Evolutionary conservation across 1,140 invertebrate species (phyloP), one percentile per base, ranked within the genome.

Genomic region (Aphelenchoides fujianensis): DNA sequence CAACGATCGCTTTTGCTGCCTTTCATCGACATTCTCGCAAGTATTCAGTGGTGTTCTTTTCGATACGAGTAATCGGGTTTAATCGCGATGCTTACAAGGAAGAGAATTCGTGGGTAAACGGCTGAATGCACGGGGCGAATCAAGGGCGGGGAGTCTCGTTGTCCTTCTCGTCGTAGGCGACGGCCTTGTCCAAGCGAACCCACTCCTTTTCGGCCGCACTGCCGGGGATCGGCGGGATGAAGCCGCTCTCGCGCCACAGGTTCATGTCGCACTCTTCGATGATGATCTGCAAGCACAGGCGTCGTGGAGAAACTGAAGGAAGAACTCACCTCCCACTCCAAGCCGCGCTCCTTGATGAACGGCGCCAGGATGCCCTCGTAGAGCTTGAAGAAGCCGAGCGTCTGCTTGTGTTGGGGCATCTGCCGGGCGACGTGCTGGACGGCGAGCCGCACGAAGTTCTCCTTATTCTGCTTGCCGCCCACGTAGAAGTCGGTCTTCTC

Each of bases 201-300:
- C 68, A 69, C 63, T 69, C 63, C 64, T 68, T 71, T 35, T 69
- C 68, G 16, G n/a, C 68, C 2, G 16, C 2, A 28, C 28, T 27
- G n/a, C 68, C 63, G 3, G 3, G 19, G 3, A 27, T 48, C n/a
- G 68, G 61, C 32, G 61, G 68, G 2, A 69, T 19, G 3, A 69
- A 3, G 16, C 68, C 68, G 3, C 32, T 69, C n/a, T 70, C 69
- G 2, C 68, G 68, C 68, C 68, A 69, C 68, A 69, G 71, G 32
- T 69, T 32, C n/a, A 27, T 61, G 30, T 69, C 68, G n/a, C 19
- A 30, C 12, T 35, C 64, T 28, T 69, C 68, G 3, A 69, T 34
- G 30, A n/a, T 23, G n/a, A 69, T 69, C 68, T 69, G 23, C 68
- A 69, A 68, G n/a, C n/a, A 19, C 12, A 48, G 41, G 12, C 23